Base-by-base conservation (phyloP, 2,888 invertebrate species). In the Amaurobius ferox region DNA sequence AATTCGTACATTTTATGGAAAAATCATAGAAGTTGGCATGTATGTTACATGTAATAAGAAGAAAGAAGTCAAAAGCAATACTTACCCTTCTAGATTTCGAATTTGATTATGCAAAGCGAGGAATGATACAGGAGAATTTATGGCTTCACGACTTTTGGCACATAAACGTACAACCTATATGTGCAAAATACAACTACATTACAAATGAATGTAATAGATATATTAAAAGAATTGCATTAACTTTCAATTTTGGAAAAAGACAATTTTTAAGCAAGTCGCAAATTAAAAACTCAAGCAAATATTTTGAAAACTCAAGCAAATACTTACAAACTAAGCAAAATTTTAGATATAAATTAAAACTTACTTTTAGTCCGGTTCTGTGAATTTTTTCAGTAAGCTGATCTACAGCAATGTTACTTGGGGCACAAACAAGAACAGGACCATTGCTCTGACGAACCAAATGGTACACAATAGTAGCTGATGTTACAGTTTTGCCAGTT, bases 341-440 rank as follows among this genome's bases (percentile, higher is more conserved):
- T n/a, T n/a, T n/a, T n/a, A n/a, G 9, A 7, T 35, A 35, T 9
- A 5, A 35, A 35, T 35, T 35, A 9, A 9, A 28, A 19, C 66
- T 29, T 3, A 93, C 93, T 92, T 98, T 99, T 55, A 99, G 93
- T 68, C 98, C 99, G 6, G 99, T 99, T 89, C 95, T 94, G 91
- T 99, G 99, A 78, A 99, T 99, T 92, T 99, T 99, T 91, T 99
- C 99, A 0, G 99, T 99, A 23, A 99, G 93, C 90, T 99, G 99
- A 92, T 99, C 99, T 0, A 99, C 99, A 29, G 99, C 99, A 0
- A 99, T 99, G 92, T 99, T 99, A 87, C 98, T 98, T 0, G 99
- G 99, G 0, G 99, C 99, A 91, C 99, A 99, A 0, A 99, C 99
- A 0, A 99, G 93, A 0, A 99, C 98, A 44, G 93, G 93, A 0